These are phyloP conservation scores for Catharus fuscescens DNA, from an alignment of 2,113 vertebrate species.

Conservation along the genomic window DNA sequence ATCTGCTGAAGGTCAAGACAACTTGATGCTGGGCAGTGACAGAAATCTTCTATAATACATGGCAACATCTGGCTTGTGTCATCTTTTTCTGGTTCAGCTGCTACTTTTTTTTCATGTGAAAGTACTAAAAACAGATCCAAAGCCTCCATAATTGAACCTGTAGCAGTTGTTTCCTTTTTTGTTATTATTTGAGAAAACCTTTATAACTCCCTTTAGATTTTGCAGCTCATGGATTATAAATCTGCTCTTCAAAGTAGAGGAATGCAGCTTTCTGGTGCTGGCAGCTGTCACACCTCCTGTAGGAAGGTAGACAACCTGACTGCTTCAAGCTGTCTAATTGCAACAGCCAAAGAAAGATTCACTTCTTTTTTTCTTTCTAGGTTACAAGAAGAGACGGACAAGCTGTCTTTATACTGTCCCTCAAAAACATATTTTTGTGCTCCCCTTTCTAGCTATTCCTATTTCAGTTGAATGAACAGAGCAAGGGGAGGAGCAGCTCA, in stretches of 20 bases:
- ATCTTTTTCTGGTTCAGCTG: neutral
- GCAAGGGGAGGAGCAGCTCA: neutral
- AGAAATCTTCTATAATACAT: neutral
- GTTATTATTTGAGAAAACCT: conserved; percentile 15
- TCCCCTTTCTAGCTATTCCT: neutral
- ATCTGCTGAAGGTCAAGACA: neutral
- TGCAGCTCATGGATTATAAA: conserved; percentile 43
- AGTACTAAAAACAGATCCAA: conserved; percentile 14
- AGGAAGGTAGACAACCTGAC: conserved; percentile 29
- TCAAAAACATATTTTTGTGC: neutral
- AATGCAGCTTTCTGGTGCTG: neutral
- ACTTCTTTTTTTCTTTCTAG: neutral
- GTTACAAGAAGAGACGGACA: neutral
- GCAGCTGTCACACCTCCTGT: conserved; percentile 24
- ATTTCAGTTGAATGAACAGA: neutral
- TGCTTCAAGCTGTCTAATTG: conserved; percentile 7
- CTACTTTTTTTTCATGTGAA: neutral
- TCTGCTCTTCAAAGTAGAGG: conserved; percentile 16
- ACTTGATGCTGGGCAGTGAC: neutral
- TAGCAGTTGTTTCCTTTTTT: neutral
- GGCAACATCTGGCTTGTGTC: neutral
- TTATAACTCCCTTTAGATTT: conserved; percentile 17
- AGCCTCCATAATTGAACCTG: neutral
- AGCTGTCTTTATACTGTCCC: neutral
- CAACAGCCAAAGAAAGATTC: neutral